Conservation (phyloP, 2,797 vertebrate species). For the Helostoma temminkii region DNA sequence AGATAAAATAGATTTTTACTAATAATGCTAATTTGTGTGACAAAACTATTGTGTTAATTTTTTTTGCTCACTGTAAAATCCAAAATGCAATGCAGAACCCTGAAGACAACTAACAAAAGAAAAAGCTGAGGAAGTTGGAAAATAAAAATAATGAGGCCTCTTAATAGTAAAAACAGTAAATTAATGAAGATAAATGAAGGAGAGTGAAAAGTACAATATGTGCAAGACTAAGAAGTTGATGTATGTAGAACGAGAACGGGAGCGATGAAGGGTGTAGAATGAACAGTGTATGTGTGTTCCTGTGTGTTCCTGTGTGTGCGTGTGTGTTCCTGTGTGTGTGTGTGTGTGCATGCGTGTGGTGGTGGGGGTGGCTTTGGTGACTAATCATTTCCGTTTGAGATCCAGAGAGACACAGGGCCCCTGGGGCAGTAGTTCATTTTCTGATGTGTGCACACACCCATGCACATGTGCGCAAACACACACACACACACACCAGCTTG, state of each 20-base stretch:
- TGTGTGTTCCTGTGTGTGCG: too few species aligned
- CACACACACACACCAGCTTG: conserved; percentile 7
- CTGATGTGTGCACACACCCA: conserved; percentile 32
- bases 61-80: neutral
- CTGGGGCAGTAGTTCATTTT: conserved; percentile 35
- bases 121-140: neutral
- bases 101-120: neutral
- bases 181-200: neutral
- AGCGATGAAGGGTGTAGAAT: conserved; percentile 23
- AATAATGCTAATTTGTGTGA: too few species aligned
- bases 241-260: neutral
- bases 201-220: neutral
- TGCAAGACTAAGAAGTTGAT: conserved; percentile 6
- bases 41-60: too few species aligned
- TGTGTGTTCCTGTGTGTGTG: conserved; percentile 1
- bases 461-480: conserved; percentile 3
- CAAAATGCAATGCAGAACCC: too few species aligned
- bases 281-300: neutral
- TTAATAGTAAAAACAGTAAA: neutral
- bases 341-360: conserved; percentile 8
- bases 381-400: conserved; percentile 61
- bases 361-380: conserved; percentile 49
- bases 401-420: conserved; percentile 38
- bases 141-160: too few species aligned
- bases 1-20: too few species aligned